These are phyloP conservation scores for Syngnathus typhle DNA, from an alignment of 2,113 vertebrate genomes.

Conservation along the genomic window DNA sequence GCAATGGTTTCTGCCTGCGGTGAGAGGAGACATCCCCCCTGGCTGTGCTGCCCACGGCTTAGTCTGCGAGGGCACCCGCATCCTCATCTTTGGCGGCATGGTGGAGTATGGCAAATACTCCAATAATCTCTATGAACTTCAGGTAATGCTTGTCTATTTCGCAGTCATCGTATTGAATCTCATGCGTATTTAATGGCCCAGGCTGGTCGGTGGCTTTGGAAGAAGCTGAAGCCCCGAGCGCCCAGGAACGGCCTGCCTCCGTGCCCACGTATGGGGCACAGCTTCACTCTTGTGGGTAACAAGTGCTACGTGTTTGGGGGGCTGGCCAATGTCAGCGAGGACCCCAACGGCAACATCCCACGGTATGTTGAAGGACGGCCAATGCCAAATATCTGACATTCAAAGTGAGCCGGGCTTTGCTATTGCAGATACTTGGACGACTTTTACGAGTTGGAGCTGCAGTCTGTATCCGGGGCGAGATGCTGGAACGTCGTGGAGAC, in stretches of 20 bases:
- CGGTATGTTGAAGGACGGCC: constrained; percentile 65
- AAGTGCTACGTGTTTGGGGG: constrained; percentile 91
- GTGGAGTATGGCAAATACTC: constrained; percentile 97
- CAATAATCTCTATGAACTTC: constrained; percentile 90
- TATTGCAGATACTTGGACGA: constrained; percentile 84
- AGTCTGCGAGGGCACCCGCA: constrained; percentile 89
- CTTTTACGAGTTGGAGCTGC: constrained; percentile 91
- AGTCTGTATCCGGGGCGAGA: constrained; percentile 83
- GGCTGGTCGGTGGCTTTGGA: constrained; percentile 98
- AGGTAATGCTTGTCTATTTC: constrained; percentile 70
- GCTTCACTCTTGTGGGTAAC: constrained; percentile 82
- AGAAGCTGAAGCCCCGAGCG: constrained; percentile 86
- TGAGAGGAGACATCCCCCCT: constrained; percentile 95
- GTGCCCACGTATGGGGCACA: constrained; percentile 86
- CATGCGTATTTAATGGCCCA: constrained; percentile 25
- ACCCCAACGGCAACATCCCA: constrained; percentile 89
- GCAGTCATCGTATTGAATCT: no score
- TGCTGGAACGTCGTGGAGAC: constrained; percentile 88
- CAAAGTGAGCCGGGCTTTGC: neutral
- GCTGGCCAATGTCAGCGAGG: constrained; percentile 87
- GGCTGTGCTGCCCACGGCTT: constrained; percentile 96
- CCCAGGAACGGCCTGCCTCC: constrained; percentile 80
- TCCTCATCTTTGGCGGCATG: constrained; percentile 96
- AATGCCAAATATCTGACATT: no score
- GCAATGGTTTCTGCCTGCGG: constrained; percentile 97